Base-by-base conservation (phyloP, 2,113 vertebrate species). In the Bungarus multicinctus region DNA sequence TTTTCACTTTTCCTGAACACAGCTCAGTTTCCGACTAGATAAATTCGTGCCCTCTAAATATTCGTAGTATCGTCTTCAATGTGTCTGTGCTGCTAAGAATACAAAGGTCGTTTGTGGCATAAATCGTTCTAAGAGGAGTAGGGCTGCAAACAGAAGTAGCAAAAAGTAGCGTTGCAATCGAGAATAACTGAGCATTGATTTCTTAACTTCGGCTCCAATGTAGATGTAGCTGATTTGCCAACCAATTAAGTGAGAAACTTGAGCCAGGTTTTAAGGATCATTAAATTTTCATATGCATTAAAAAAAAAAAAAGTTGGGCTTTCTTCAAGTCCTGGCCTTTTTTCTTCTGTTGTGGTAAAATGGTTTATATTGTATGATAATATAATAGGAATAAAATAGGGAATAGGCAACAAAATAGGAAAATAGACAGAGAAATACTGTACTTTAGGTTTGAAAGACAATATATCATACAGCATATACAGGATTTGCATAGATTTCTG, bases 401-500 rank as follows among this genome's bases (percentile, higher is more conserved):
- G 5, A 47, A 47, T 47, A 89, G 34, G 34, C 3, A 52, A 52
- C 12, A 58, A 89, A 58, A 39, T 39, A 90, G 7, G 6, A 69
- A 90, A 52, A 3, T 55, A 3, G 22, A 69, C 25, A 87, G 60
- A 18, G 9, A 90, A 64, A 47, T 90, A 9, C 2, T 52, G 3
- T 47, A 45, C 11, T 34, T 27, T 47, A 45, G 18, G 6, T 64
- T 47, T 43, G 64, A 14, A 81, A 39, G 60, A 47, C 2, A 23
- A n/a, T 23, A 23, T 53, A 25, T 20, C 5, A 54, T 90, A 34
- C 47, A 90, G 39, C n/a, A 93, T 89, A 1, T 54, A 11, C 25
- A 87, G 22, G 25, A 69, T 52, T 39, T 74, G 43, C 11, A 0
- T 74, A 0, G 34, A 58, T 10, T 8, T n/a, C 45, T 0, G 1